These are phyloP conservation scores for Sthenelais limicola DNA, from an alignment of 2,888 invertebrate species.

Conservation along the genomic window DNA sequence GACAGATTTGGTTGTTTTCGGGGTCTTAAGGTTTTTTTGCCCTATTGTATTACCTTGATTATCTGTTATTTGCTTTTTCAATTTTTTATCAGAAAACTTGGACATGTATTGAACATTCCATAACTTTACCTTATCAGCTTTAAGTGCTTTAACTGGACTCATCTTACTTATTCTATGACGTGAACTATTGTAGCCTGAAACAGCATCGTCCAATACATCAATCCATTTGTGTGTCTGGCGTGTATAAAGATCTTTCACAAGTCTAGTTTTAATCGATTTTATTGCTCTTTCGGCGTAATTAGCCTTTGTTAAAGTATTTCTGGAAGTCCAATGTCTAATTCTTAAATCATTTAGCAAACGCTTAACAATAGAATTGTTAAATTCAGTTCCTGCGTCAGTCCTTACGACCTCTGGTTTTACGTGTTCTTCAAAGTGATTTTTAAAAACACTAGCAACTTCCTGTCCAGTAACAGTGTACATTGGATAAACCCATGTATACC, in stretches of 20 bases:
- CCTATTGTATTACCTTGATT: too few relatives aligned
- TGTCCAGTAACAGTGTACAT: neutral
- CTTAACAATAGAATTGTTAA: neutral
- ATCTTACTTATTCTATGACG: neutral
- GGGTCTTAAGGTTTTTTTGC: too few relatives aligned
- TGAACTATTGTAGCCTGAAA: neutral
- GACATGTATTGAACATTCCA: neutral
- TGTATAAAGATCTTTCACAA: neutral
- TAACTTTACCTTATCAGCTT: neutral
- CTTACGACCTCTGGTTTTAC: too few relatives aligned
- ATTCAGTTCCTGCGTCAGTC: too few relatives aligned
- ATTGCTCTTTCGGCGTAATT: neutral
- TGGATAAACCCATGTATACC: neutral
- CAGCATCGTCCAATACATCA: neutral
- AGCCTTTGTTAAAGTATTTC: neutral
- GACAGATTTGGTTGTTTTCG: too few relatives aligned
- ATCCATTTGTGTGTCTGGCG: neutral
- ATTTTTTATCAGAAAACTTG: neutral
- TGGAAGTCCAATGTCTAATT: neutral
- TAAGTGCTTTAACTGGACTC: neutral
- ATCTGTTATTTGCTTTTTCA: too few relatives aligned
- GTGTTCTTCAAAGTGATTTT: neutral
- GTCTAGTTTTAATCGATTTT: neutral
- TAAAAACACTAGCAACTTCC: too few relatives aligned
- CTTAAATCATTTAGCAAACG: neutral